Percentiles rank a stretch among this genome's conserved stretches.
Conservation (phyloP, 2,888 invertebrate species). For the Hemithea aestivaria region DNA sequence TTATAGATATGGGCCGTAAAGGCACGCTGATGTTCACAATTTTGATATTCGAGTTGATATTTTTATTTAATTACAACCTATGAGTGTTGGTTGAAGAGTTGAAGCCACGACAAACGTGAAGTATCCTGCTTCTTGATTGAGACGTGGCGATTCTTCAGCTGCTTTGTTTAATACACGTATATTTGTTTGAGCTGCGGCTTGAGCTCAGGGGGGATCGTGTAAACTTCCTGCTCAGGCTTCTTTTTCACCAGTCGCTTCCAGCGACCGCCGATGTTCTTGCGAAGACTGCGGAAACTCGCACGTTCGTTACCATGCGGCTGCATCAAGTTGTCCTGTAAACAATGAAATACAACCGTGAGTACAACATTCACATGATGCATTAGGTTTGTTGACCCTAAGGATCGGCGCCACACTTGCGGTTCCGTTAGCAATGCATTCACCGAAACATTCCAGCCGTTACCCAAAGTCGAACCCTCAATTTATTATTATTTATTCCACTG, state of each 20-base stretch:
- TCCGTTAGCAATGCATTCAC: conserved; percentile 57
- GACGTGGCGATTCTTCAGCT: conserved; percentile 30
- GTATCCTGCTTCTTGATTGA: conserved; percentile 65
- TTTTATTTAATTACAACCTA: conserved; percentile 61
- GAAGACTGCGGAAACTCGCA: conserved; percentile 89
- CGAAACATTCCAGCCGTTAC: conserved; percentile 52
- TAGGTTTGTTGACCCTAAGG: conserved; percentile 47
- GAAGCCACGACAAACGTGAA: conserved; percentile 50
- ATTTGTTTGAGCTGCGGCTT: conserved; percentile 93
- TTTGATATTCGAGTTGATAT: conserved; percentile 73
- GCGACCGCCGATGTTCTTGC: conserved; percentile 91
- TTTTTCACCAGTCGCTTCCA: conserved; percentile 91
- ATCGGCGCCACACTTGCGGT: conserved; percentile 41
- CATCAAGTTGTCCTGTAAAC: conserved; percentile 87
- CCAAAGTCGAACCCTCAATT: conserved; percentile 47
- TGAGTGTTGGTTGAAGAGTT: conserved; percentile 47
- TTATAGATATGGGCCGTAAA: conserved; percentile 38
- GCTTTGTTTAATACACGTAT: conserved; percentile 85
- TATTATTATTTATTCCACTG: conserved; percentile 35
- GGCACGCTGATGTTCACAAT: conserved; percentile 55
- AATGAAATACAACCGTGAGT: conserved; percentile 43
- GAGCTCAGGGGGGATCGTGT: conserved; percentile 91
- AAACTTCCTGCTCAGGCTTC: conserved; percentile 89
- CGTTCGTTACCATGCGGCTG: conserved; percentile 84
- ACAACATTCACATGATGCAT: conserved; percentile 17